phyloP scores from a whole-genome alignment of 2,113 vertebrate species.

The Odobenus rosmarus region DNA sequence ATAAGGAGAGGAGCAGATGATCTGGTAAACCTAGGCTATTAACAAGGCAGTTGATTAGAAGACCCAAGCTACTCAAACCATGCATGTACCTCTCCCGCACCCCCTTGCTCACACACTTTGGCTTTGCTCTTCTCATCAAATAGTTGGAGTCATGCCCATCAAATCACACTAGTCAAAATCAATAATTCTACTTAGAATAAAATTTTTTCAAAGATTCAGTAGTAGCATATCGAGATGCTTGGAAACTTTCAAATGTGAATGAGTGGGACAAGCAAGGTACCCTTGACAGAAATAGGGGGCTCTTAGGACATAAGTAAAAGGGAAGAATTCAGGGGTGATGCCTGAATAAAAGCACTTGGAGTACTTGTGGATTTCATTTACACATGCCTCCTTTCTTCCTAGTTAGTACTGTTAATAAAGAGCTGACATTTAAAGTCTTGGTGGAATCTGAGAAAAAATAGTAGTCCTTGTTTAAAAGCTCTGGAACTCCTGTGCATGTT shows the following conservation, averaged over 20 bases:
- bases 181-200: neutral
- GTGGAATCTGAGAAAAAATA: conserved; percentile 23
- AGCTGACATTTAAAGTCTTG: conserved; percentile 37
- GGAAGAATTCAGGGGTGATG: neutral
- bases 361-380: neutral
- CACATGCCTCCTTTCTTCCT: neutral
- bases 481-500: conserved; percentile 21
- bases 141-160: neutral
- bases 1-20: neutral
- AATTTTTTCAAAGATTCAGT: neutral
- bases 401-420: conserved; percentile 38
- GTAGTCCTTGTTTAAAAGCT: conserved; percentile 22
- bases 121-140: neutral
- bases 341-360: neutral
- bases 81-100: neutral
- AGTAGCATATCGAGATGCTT: neutral
- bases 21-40: neutral
- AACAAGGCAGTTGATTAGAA: neutral
- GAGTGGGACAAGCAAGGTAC: neutral
- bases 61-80: neutral
- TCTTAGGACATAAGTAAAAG: neutral
- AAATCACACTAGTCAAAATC: neutral
- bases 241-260: neutral
- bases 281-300: neutral
- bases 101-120: neutral